Base-by-base conservation (phyloP, 2,888 invertebrate species). In the Nomada goodeniana region DNA sequence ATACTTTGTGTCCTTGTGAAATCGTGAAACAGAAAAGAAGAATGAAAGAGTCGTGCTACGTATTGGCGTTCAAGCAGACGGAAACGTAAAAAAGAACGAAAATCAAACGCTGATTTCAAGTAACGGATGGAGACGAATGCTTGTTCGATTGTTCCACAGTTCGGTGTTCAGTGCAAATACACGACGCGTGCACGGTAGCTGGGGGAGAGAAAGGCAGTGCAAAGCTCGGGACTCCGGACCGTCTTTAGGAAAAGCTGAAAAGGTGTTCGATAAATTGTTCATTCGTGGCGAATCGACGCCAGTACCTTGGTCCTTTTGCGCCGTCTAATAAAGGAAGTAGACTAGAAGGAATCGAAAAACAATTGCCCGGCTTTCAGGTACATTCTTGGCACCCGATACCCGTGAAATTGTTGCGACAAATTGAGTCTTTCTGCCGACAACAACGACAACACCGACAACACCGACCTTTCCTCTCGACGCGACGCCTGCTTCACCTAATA, bases 391-490 rank as follows among this genome's bases (percentile, higher is more conserved):
- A 86, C 83, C 85, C 86, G 82, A 89, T 82, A 80, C 73, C 84
- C 83, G 84, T 88, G 86, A 87, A 89, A 88, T 88, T 86, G 86
- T 84, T 69, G 44, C 72, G 84, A 88, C 86, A 87, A 89, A 87
- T 88, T 88, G 87, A 86, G 82, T 82, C 82, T 84, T 85, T 82
- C 83, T 70, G 75, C 72, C 59, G 61, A 42, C 80, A 44, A 55
- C 67, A 74, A 60, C 74, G 55, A 42, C 50, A 44, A 53, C 59
- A 15, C 52, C 74, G 55, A 42, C 50, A 44, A 53, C 59, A 15
- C 52, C 53, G 13, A 80, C 60, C 72, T 71, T 61, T 67, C 60
- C 42, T 20, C 53, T 23, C 36, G 36, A 11, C 57, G 20, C 57
- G 26, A 11, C 18, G 5, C 13, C 47, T 63, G 26, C 67, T 47